A percentile compares a stretch with the other conserved stretches of the same genome.
These are phyloP conservation scores for Eupithecia subumbrata DNA, from an alignment of 2,888 invertebrate genomes.

Conservation along the genomic window DNA sequence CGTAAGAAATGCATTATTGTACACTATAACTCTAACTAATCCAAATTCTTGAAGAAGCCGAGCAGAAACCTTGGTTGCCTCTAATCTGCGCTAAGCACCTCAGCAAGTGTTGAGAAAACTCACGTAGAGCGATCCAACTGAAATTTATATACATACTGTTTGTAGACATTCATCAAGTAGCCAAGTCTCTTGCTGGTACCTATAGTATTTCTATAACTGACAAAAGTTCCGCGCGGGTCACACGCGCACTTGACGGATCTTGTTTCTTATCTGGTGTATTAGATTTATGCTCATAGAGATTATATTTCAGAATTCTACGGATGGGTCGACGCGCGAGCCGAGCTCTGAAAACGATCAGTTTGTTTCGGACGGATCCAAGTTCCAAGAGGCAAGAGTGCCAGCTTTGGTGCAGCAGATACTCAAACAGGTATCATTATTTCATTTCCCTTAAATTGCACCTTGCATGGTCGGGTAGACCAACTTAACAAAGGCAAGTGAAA, in stretches of 20 bases:
- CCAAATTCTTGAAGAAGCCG: background rate
- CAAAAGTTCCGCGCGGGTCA: no score
- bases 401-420: slow-evolving; percentile 77
- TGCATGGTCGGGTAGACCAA: background rate
- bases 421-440: slow-evolving; percentile 63
- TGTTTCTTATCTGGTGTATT: background rate
- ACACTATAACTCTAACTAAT: no score
- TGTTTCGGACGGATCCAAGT: slow-evolving; percentile 76
- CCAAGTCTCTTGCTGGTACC: no score
- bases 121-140: no score
- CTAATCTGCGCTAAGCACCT: background rate
- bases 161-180: no score
- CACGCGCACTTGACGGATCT: background rate
- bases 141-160: no score
- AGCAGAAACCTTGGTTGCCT: background rate
- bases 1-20: no score
- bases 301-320: slow-evolving; percentile 55
- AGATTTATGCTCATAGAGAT: background rate
- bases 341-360: slow-evolving; percentile 78
- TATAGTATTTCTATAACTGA: no score
- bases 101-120: background rate
- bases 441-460: background rate
- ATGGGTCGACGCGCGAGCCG: slow-evolving; percentile 76
- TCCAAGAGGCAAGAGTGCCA: slow-evolving; percentile 77
- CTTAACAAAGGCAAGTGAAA: background rate